phyloP scores from a whole-genome alignment of 1,140 invertebrate genomes.

The Calosoma granatense region DNA sequence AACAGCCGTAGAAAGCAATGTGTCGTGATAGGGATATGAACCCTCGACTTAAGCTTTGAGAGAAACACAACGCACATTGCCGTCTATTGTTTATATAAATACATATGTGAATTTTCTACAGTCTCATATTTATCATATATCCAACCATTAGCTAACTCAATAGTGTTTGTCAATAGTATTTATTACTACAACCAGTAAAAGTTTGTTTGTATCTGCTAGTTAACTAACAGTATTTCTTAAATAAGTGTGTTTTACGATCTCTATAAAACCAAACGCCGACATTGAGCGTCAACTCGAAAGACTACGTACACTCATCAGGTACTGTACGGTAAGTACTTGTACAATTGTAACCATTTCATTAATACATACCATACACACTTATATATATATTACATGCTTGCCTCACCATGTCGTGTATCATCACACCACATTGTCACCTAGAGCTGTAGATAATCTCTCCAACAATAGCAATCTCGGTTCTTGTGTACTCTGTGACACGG shows the following conservation, averaged over 20 bases:
- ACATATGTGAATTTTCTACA: constrained; percentile 27
- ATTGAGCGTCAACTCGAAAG: constrained; percentile 23
- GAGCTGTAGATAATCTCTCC: neutral
- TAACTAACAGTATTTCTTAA: neutral
- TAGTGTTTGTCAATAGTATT: constrained; percentile 30
- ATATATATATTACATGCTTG: constrained; percentile 1
- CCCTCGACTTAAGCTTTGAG: constrained; percentile 36
- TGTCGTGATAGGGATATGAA: constrained; percentile 69
- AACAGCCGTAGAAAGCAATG: constrained; percentile 71
- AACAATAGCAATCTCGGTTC: neutral
- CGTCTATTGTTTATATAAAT: constrained; percentile 19
- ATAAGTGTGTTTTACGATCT: constrained; percentile 7
- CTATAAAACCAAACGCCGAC: constrained; percentile 15
- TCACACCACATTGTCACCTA: constrained; percentile 3
- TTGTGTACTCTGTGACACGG: neutral
- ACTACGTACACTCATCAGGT: constrained; percentile 21
- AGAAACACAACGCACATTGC: constrained; percentile 24
- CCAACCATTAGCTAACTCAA: constrained; percentile 27
- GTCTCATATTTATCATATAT: constrained; percentile 5
- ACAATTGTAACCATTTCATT: too few relatives aligned
- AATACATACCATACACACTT: constrained; percentile 1
- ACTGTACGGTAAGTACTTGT: constrained; percentile 22
- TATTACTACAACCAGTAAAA: constrained; percentile 37
- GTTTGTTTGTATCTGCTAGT: constrained; percentile 35
- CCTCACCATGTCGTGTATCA: constrained; percentile 2